Conservation (phyloP, 2,797 vertebrate genomes). For the Macropodus opercularis region DNA sequence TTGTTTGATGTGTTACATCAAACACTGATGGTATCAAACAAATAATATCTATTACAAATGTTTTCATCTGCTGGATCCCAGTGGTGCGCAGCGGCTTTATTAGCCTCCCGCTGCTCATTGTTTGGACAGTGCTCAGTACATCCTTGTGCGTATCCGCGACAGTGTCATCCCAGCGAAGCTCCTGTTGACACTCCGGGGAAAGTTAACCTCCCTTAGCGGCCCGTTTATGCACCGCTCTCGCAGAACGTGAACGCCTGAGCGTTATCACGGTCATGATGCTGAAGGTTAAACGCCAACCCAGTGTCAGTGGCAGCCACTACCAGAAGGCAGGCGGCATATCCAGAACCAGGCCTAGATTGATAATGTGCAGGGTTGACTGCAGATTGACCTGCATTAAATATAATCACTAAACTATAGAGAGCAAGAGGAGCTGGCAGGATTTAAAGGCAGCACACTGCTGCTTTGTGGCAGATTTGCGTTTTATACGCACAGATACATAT, state of each 20-base stretch:
- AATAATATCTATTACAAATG: not conserved
- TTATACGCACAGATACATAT: constrained; percentile 7
- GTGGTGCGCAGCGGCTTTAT: constrained; percentile 6
- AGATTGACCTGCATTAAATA: not conserved
- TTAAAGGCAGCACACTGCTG: constrained; percentile 1
- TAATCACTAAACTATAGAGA: constrained; percentile 19
- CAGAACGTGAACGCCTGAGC: not conserved
- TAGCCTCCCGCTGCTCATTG: constrained; percentile 23
- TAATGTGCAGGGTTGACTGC: constrained; percentile 1
- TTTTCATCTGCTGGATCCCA: not conserved
- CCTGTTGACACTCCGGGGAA: constrained; percentile 53
- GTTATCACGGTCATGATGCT: too few species aligned
- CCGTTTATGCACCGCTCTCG: not conserved
- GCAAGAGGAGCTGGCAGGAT: constrained; percentile 1
- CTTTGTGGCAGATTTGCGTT: constrained; percentile 10
- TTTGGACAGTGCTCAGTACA: constrained; percentile 49
- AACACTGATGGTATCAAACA: constrained; percentile 17
- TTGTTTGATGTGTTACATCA: constrained; percentile 23
- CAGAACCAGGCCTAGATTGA: not conserved
- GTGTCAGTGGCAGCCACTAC: not conserved
- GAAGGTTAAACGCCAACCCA: not conserved
- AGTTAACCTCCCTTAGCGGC: constrained; percentile 34
- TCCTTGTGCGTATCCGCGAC: constrained; percentile 45
- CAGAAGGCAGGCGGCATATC: not conserved
- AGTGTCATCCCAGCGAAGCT: constrained; percentile 9